Evolutionary conservation across 2,888 invertebrate genomes (phyloP).

Genomic region (Erynnis tages): DNA sequence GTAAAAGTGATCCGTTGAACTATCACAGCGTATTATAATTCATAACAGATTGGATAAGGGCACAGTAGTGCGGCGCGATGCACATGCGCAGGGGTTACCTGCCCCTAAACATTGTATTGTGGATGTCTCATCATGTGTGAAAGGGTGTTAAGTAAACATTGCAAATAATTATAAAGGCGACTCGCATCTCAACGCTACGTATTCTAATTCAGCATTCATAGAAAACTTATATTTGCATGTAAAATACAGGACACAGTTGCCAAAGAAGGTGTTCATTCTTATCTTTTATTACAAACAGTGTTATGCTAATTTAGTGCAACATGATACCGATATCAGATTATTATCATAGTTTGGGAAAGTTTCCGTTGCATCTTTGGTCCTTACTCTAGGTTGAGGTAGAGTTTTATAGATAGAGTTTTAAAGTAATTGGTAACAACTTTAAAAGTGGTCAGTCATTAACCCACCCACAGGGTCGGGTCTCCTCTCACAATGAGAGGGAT

Average conservation of each 20-base stretch:
- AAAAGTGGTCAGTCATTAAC: too few relatives aligned
- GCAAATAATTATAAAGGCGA: conserved; percentile 80
- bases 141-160: conserved; percentile 83
- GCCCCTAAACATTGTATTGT: conserved; percentile 60
- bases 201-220: conserved; percentile 65
- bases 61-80: conserved; percentile 41
- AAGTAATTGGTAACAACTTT: background rate
- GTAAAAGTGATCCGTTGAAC: conserved; percentile 33
- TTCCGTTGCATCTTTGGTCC: conserved; percentile 21
- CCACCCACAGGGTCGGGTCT: too few relatives aligned
- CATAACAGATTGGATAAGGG: conserved; percentile 52
- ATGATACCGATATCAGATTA: conserved; percentile 79
- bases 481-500: too few relatives aligned
- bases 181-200: conserved; percentile 62
- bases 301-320: conserved; percentile 74
- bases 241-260: conserved; percentile 58
- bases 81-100: conserved; percentile 40
- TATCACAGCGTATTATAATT: conserved; percentile 45
- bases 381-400: too few relatives aligned
- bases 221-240: conserved; percentile 74
- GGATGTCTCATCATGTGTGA: conserved; percentile 76
- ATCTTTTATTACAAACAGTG: conserved; percentile 64
- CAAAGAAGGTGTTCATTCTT: conserved; percentile 61
- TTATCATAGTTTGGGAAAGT: conserved; percentile 54
- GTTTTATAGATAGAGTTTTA: background rate